Conservation (phyloP, 1,140 invertebrate genomes). For the Telenomus remus region DNA sequence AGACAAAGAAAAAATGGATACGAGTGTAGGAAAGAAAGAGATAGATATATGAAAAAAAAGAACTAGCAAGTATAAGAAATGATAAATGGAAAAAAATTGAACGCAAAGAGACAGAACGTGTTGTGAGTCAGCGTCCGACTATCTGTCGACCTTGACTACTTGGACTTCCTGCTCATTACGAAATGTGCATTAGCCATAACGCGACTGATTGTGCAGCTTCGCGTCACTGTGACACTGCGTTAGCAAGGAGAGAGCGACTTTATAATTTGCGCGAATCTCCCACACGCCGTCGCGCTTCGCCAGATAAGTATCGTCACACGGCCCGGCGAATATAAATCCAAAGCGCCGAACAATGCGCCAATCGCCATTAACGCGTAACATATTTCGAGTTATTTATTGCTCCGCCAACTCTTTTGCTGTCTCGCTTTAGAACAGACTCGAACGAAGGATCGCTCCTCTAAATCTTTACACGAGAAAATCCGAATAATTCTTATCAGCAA, state of each 20-base stretch:
- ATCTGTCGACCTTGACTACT: conserved; percentile 55
- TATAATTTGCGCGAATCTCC: conserved; percentile 34
- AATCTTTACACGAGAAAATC: background rate
- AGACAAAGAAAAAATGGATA: too few species aligned
- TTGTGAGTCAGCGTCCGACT: conserved; percentile 46
- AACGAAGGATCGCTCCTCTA: background rate
- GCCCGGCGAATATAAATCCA: conserved; percentile 34
- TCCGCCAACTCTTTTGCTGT: background rate
- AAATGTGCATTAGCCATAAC: conserved; percentile 42
- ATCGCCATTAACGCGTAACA: conserved; percentile 42
- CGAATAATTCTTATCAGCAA: too few species aligned
- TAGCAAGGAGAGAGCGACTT: conserved; percentile 4
- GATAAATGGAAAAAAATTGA: background rate
- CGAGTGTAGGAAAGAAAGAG: too few species aligned
- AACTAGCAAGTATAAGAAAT: background rate
- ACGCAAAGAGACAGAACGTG: background rate
- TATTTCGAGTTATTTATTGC: conserved; percentile 46
- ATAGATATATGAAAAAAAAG: too few species aligned
- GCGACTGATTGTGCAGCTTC: conserved; percentile 6
- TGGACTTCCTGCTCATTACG: conserved; percentile 53
- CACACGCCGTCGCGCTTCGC: conserved; percentile 31
- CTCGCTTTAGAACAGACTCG: background rate
- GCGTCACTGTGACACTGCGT: background rate
- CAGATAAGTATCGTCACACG: conserved; percentile 48
- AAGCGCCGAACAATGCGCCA: conserved; percentile 46